Percentiles rank a stretch among this genome's conserved stretches.
These are phyloP conservation scores for Zelostemma sp. DNA, from an alignment of 1,140 invertebrate species.

Conservation along the genomic window DNA sequence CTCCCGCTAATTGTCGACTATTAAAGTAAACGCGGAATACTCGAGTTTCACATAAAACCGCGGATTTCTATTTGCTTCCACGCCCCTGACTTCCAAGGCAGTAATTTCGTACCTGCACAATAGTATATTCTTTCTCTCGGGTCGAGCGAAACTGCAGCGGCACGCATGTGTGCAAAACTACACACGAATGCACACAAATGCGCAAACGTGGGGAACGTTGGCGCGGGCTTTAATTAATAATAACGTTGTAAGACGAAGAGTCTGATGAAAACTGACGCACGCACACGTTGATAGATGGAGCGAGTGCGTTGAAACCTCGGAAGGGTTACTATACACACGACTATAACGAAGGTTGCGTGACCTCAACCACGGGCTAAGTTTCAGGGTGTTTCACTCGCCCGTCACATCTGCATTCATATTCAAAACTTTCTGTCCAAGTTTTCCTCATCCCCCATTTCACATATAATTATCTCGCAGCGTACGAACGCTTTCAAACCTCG, in stretches of 20 bases:
- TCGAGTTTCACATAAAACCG: neutral
- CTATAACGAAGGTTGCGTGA: constrained; percentile 33
- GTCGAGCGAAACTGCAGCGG: neutral
- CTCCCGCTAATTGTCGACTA: too few relatives aligned
- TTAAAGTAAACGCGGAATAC: too few relatives aligned
- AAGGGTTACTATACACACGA: too few relatives aligned
- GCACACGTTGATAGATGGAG: neutral
- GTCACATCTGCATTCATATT: constrained; percentile 1
- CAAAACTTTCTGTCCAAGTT: constrained; percentile 19
- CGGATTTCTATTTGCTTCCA: neutral
- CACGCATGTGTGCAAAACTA: neutral
- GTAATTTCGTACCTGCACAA: neutral
- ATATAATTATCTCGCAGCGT: constrained; percentile 15
- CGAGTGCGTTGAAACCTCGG: too few relatives aligned
- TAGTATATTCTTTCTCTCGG: too few relatives aligned
- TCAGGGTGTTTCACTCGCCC: constrained; percentile 16
- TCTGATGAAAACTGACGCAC: neutral
- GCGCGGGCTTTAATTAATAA: constrained; percentile 1
- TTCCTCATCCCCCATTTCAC: constrained; percentile 26
- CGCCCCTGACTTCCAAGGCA: neutral
- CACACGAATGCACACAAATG: neutral
- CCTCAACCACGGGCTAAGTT: constrained; percentile 19
- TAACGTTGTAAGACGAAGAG: neutral
- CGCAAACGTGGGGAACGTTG: neutral
- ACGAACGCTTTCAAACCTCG: neutral